These are phyloP conservation scores for Acropora yongei DNA, from an alignment of 64 coral and sea anemone genomes.

Conservation along the genomic window DNA sequence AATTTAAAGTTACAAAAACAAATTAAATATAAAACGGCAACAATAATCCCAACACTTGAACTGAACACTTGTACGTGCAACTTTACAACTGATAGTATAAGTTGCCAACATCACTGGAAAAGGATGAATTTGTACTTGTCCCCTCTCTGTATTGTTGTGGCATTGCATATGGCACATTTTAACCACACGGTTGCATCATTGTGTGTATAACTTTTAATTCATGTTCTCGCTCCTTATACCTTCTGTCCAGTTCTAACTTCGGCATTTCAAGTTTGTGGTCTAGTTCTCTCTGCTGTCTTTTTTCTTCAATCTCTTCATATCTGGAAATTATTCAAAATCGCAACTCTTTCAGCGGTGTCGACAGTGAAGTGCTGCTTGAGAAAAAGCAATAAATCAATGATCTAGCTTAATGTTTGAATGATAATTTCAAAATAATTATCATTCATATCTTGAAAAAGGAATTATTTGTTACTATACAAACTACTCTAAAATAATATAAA, in stretches of 20 bases:
- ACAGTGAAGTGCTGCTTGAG: background rate
- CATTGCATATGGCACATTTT: slow-evolving; percentile 3
- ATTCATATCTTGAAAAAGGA: too few relatives aligned
- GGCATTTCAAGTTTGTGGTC: slow-evolving; percentile 28
- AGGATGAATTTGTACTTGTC: background rate
- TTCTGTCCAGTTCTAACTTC: slow-evolving; percentile 35
- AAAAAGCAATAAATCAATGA: too few relatives aligned
- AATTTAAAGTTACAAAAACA: background rate
- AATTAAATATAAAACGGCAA: background rate
- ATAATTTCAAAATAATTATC: too few relatives aligned
- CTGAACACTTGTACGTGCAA: background rate
- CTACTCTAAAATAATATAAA: too few relatives aligned
- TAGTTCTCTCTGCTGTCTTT: slow-evolving; percentile 47
- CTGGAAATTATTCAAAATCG: slow-evolving; percentile 9
- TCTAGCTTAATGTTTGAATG: too few relatives aligned
- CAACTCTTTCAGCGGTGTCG: background rate
- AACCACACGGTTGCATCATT: slow-evolving; percentile 29
- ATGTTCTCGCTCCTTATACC: slow-evolving; percentile 27
- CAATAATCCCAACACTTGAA: background rate
- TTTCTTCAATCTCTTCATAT: slow-evolving; percentile 37
- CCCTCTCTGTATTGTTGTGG: background rate
- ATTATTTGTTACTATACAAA: too few relatives aligned
- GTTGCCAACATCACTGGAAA: slow-evolving; percentile 12
- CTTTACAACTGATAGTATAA: slow-evolving; percentile 9
- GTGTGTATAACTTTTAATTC: slow-evolving; percentile 33